A percentile compares a stretch with the other conserved stretches of the same genome.
These are phyloP conservation scores for Oenanthe melanoleuca DNA, from an alignment of 2,113 vertebrate genomes.

Conservation along the genomic window DNA sequence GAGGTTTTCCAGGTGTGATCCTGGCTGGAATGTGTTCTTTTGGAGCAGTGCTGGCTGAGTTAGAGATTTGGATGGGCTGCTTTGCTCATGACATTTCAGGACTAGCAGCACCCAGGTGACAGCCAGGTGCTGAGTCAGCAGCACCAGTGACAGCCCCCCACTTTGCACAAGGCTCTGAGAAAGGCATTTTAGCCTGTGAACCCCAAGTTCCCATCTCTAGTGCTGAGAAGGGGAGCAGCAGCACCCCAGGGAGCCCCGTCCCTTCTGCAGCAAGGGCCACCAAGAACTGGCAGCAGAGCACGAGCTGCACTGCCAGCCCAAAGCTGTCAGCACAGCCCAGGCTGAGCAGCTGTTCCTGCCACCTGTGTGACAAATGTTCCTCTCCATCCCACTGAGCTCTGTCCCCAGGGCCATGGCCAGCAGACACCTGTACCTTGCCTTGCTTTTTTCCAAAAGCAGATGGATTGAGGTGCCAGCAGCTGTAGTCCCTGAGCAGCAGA, in stretches of 20 bases:
- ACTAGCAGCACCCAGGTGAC: background rate
- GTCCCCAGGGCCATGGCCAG: background rate
- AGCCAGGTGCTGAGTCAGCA: background rate
- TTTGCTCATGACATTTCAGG: fast-evolving
- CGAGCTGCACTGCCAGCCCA: background rate
- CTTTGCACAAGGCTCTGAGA: background rate
- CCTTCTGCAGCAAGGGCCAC: background rate
- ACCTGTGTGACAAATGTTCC: background rate
- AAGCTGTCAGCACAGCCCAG: background rate
- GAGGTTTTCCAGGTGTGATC: background rate
- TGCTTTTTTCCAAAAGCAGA: background rate
- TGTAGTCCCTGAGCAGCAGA: background rate
- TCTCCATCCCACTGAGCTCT: fast-evolving
- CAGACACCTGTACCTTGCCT: background rate
- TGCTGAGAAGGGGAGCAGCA: background rate
- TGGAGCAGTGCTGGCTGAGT: background rate
- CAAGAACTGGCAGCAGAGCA: background rate
- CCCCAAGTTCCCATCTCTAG: background rate
- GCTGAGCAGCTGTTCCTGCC: background rate
- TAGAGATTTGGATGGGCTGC: background rate
- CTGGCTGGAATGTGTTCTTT: background rate
- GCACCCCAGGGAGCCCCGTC: background rate
- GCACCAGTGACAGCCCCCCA: background rate
- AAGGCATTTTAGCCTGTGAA: background rate
- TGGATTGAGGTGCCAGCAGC: background rate